Base-by-base conservation (phyloP, 2,888 invertebrate species). In the Deladenus siricidicola region DNA sequence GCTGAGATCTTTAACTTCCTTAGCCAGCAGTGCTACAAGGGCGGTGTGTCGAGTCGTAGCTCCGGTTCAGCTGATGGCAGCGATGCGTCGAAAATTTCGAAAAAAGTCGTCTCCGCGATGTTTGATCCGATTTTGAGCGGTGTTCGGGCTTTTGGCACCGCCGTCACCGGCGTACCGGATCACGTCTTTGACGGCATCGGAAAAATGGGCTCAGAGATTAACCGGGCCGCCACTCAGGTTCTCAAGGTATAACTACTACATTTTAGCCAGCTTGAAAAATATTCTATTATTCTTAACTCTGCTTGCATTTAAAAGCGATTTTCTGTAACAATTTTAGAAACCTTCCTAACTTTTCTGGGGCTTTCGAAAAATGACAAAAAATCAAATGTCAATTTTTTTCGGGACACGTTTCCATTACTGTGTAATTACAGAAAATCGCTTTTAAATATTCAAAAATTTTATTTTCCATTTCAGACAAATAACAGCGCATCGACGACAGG, bases 131-230 rank as follows among this genome's bases (percentile, higher is more conserved):
- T 92, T 62, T 86, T 86, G 75, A 86, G 86, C 4, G 89, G 89
- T 0, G 88, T 90, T 84, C 86, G 87, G 74, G 87, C 81, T 24
- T 83, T 86, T 24, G 85, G 86, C 1, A 84, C 84, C 71, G 86
- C 88, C 0, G 87, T 92, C 29, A 88, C 88, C 80, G 87, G 88
- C 54, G 88, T 90, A 84, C 90, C 91, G 0, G 90, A 91, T 78
- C 88, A 88, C 73, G 85, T 91, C 67, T 84, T 87, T 39, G 89
- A 86, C 71, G 89, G 89, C 0, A 87, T 90, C 0, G 88, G 88
- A 74, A 88, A 87, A 63, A 86, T 89, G 34, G 87, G 88, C 82
- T 89, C 87, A 74, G 88, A 88, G 58, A 84, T 89, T 67, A 87
- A 86, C 48, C 87, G 87, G 81, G 86, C 88, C 24, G 87, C 88